These are phyloP conservation scores for Fopius arisanus DNA, from an alignment of 1,140 invertebrate species.

Conservation along the genomic window DNA sequence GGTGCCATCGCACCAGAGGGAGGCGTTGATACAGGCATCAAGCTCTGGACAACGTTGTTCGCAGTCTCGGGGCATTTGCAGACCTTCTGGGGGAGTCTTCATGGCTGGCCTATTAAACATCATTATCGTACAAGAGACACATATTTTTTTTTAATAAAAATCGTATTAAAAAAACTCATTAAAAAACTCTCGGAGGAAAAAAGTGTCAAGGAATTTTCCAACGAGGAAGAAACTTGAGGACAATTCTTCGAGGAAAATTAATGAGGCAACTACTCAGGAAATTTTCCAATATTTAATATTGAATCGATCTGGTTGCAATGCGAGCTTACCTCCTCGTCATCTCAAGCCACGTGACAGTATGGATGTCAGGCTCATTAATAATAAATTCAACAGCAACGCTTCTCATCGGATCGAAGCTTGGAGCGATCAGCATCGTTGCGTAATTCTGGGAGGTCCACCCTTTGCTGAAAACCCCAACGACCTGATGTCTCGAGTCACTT, in stretches of 20 bases:
- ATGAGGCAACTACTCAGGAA: too few relatives aligned
- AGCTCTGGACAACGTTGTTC: conserved; percentile 83
- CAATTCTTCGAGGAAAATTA: too few relatives aligned
- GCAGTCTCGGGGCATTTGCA: conserved; percentile 75
- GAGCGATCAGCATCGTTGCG: conserved; percentile 67
- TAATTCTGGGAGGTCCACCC: conserved; percentile 74
- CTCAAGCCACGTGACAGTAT: conserved; percentile 85
- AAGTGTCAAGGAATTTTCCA: too few relatives aligned
- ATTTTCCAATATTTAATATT: neutral
- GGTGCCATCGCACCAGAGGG: conserved; percentile 88
- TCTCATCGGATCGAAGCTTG: conserved; percentile 70
- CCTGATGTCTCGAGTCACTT: conserved; percentile 66
- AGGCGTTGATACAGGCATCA: conserved; percentile 85
- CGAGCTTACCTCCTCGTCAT: conserved; percentile 71
- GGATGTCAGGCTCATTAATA: conserved; percentile 75
- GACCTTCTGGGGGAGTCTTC: conserved; percentile 63
- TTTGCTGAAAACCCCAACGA: conserved; percentile 83
- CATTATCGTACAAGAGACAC: too few relatives aligned
- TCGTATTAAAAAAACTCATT: too few relatives aligned
- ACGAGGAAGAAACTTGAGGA: too few relatives aligned
- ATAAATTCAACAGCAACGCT: conserved; percentile 81
- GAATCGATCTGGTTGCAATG: too few relatives aligned
- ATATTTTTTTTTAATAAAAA: too few relatives aligned
- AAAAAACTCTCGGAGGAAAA: too few relatives aligned
- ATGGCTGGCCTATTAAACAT: conserved; percentile 52